Conservation (phyloP, 2,797 vertebrate species). For the Champsocephalus gunnari region DNA sequence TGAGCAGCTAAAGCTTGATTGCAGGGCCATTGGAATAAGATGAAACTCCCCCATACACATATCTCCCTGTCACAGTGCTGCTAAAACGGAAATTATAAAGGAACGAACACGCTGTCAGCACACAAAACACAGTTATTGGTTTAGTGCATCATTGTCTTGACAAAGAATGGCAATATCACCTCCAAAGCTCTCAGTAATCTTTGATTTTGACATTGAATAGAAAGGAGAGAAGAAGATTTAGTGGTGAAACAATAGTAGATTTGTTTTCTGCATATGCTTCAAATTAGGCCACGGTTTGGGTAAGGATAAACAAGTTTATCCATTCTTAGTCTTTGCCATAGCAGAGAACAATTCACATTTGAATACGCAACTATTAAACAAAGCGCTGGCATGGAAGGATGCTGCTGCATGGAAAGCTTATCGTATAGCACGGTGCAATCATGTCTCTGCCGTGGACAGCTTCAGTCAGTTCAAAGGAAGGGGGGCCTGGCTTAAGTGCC, state of each 20-base stretch:
- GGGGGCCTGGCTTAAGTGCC: constrained; percentile 69
- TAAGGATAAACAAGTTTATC: constrained; percentile 81
- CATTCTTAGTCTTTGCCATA: constrained; percentile 68
- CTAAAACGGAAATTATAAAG: constrained; percentile 75
- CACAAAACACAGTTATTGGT: constrained; percentile 79
- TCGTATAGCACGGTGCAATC: constrained; percentile 74
- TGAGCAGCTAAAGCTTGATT: constrained; percentile 63
- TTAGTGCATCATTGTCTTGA: constrained; percentile 77
- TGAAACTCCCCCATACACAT: constrained; percentile 63
- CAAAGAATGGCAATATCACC: constrained; percentile 78
- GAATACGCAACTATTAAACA: constrained; percentile 74
- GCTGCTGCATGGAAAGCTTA: constrained; percentile 75
- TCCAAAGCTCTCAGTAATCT: constrained; percentile 81
- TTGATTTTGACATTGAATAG: constrained; percentile 81
- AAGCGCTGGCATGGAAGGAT: constrained; percentile 68
- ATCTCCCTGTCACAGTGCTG: constrained; percentile 65
- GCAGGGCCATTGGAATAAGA: constrained; percentile 59
- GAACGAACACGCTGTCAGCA: constrained; percentile 70
- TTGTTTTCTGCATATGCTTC: constrained; percentile 79
- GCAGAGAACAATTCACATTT: constrained; percentile 73
- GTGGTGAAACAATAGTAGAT: constrained; percentile 79
- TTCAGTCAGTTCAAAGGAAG: constrained; percentile 65
- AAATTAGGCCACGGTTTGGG: constrained; percentile 83
- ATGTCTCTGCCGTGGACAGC: constrained; percentile 67
- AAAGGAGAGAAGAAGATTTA: constrained; percentile 75